A percentile compares a stretch with the other conserved stretches of the same genome.
Evolutionary conservation across 2,888 invertebrate species (phyloP).

Genomic region (Sepioteuthis lessoniana): DNA sequence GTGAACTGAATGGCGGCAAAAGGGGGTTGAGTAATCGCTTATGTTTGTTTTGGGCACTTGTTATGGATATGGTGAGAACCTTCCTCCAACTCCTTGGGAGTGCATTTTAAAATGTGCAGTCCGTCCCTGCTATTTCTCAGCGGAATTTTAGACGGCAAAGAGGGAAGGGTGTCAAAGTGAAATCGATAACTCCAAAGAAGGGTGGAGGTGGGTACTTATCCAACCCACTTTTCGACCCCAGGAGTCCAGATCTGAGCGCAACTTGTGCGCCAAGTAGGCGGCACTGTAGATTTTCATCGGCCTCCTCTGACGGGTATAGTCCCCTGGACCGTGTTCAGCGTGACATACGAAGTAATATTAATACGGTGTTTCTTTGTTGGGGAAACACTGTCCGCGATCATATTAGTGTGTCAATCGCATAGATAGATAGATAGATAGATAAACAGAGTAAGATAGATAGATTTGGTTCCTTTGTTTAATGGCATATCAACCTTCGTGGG

Average conservation of each 20-base stretch:
- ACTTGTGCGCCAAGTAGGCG: not conserved
- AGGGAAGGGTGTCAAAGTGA: conserved; percentile 5
- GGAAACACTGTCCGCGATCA: too few species aligned
- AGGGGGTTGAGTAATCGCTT: not conserved
- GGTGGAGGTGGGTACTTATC: not conserved
- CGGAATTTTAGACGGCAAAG: not conserved
- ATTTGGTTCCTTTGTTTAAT: too few species aligned
- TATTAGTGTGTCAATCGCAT: too few species aligned
- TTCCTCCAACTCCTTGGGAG: not conserved
- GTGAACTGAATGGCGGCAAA: not conserved
- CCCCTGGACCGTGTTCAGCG: not conserved
- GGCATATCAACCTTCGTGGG: too few species aligned
- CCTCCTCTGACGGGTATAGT: not conserved
- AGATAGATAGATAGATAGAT: too few species aligned
- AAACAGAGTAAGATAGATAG: too few species aligned
- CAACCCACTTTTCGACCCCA: not conserved
- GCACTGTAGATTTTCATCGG: conserved; percentile 1
- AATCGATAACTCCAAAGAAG: not conserved
- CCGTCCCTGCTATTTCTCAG: not conserved
- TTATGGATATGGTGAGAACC: not conserved
- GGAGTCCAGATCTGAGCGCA: not conserved
- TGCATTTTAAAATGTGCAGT: not conserved
- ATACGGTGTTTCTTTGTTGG: too few species aligned
- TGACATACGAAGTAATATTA: not conserved
- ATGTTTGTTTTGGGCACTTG: not conserved